Evolutionary conservation across 2,797 vertebrate species (phyloP).

Genomic region (Oryzias dopingdopingensis): DNA sequence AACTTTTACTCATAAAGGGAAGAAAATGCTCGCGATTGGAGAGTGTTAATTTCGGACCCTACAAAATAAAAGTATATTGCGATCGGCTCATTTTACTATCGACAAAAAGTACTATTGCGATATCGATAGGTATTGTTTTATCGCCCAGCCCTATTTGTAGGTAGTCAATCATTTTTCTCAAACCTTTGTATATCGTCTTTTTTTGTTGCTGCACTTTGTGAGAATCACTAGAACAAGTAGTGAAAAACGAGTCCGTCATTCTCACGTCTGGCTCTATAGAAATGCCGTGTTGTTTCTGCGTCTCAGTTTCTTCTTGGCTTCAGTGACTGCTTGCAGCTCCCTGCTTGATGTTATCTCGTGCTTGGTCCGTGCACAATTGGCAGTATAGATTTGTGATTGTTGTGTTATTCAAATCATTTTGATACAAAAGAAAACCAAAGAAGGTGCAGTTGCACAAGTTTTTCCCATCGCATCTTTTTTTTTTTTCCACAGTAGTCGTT

Average conservation of each 20-base stretch:
- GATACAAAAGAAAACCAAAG: not conserved
- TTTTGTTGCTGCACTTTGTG: too few species aligned
- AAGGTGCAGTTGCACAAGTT: conserved; percentile 16
- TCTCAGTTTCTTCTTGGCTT: conserved; percentile 30
- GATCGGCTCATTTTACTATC: too few species aligned
- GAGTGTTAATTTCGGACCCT: too few species aligned
- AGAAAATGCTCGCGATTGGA: too few species aligned
- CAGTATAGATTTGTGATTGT: not conserved
- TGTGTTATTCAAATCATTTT: conserved; percentile 7
- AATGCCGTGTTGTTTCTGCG: conserved; percentile 46
- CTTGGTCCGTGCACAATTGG: conserved; percentile 3
- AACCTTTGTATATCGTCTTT: conserved; percentile 26
- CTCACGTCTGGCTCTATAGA: conserved; percentile 26
- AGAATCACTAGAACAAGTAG: conserved; percentile 63
- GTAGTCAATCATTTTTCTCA: conserved; percentile 23
- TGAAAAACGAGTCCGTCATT: conserved; percentile 61
- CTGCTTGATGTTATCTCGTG: conserved; percentile 7
- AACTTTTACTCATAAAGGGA: too few species aligned
- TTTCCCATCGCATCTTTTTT: conserved; percentile 20
- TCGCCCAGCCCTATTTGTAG: too few species aligned
- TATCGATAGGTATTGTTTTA: too few species aligned
- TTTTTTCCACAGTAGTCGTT: conserved; percentile 24
- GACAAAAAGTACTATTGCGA: too few species aligned
- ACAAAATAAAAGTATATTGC: too few species aligned
- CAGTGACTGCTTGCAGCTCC: conserved; percentile 13